Conservation (phyloP, 2,888 invertebrate genomes). For the Melanotus villosus region DNA sequence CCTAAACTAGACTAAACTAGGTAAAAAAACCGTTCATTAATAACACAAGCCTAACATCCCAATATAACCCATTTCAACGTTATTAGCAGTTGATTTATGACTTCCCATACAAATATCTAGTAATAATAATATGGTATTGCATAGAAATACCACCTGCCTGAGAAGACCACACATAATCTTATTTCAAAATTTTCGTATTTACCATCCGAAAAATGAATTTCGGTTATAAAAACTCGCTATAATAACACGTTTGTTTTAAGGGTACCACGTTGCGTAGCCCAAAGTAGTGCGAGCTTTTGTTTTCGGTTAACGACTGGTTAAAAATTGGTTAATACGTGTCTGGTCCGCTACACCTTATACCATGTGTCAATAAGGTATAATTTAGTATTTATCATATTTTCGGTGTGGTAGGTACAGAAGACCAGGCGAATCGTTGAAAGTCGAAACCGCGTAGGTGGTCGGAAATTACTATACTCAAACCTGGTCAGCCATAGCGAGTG, state of each 20-base stretch:
- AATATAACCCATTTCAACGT: slow-evolving; percentile 37
- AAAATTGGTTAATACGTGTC: slow-evolving; percentile 45
- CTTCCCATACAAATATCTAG: slow-evolving; percentile 47
- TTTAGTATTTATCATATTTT: slow-evolving; percentile 60
- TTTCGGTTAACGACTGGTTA: slow-evolving; percentile 46
- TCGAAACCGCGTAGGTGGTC: slow-evolving; percentile 31
- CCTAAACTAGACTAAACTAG: slow-evolving; percentile 7
- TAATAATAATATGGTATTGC: slow-evolving; percentile 41
- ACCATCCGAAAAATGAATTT: slow-evolving; percentile 47
- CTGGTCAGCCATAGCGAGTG: slow-evolving; percentile 38
- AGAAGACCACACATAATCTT: slow-evolving; percentile 50
- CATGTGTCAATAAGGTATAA: slow-evolving; percentile 57
- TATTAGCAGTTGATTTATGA: slow-evolving; percentile 48
- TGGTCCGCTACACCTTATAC: slow-evolving; percentile 61
- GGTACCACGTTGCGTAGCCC: slow-evolving; percentile 32
- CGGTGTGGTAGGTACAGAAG: slow-evolving; percentile 58
- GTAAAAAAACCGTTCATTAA: slow-evolving; percentile 30
- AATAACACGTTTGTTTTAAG: slow-evolving; percentile 54
- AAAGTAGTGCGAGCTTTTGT: slow-evolving; percentile 40
- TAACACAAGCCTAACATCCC: slow-evolving; percentile 13
- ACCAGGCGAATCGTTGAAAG: slow-evolving; percentile 42
- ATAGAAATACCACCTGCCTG: slow-evolving; percentile 46
- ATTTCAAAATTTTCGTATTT: slow-evolving; percentile 42
- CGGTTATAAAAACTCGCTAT: slow-evolving; percentile 54
- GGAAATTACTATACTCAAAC: slow-evolving; percentile 17